These are phyloP conservation scores for Gallinago stenura DNA, from an alignment of 2,797 vertebrate genomes.

Conservation along the genomic window DNA sequence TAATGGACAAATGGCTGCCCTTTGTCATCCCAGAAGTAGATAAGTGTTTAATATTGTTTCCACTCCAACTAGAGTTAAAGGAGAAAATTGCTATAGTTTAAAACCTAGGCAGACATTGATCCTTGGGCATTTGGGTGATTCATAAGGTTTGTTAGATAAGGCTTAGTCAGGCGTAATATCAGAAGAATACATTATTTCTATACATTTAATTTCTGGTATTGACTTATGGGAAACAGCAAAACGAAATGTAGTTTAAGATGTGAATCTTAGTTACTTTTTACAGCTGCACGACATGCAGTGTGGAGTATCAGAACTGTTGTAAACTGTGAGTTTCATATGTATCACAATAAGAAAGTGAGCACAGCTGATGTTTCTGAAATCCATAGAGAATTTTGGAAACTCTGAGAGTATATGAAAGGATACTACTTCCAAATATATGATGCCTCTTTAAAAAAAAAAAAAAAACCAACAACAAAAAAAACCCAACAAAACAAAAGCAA, in stretches of 20 bases:
- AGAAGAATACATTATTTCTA: background rate
- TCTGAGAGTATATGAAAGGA: background rate
- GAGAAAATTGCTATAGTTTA: fast-evolving
- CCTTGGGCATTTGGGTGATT: background rate
- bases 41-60: background rate
- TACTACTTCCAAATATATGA: background rate
- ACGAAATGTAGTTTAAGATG: background rate
- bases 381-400: background rate
- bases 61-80: background rate
- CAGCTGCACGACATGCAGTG: fast-evolving
- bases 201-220: background rate
- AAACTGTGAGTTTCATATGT: background rate
- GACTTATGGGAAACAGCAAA: background rate
- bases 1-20: background rate
- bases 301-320: background rate
- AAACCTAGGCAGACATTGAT: background rate
- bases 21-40: background rate
- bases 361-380: background rate
- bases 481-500: too few relatives aligned
- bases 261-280: background rate
- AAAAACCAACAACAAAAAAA: too few relatives aligned
- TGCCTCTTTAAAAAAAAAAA: background rate
- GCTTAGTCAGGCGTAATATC: background rate
- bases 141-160: background rate
- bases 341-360: background rate